Base-by-base conservation (phyloP, 2,113 vertebrate genomes). In the Sprattus sprattus region DNA sequence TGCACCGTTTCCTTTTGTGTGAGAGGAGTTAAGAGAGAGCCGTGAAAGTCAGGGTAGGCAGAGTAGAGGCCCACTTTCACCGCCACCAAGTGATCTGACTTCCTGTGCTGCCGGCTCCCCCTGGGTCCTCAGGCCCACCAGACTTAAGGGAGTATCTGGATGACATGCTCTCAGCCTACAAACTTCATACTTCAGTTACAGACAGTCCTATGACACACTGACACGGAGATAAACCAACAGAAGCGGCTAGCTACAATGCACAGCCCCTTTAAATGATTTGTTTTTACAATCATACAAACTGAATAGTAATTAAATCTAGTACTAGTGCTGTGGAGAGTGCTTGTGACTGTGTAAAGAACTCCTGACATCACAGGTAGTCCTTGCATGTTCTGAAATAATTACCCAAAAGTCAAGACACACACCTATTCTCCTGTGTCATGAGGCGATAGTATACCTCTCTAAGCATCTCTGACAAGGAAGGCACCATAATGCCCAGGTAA, bases 41-140 rank as follows among this genome's bases (percentile, higher is more conserved):
- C 28, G 15, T 78, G 28, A 39, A 44, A 39, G 10, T 78, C 25
- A 16, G 28, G 10, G 28, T 39, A 78, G 71, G 13, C 71, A 44
- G 71, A 78, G 71, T 7, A 84, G 44, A 22, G 83, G 60, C 20
- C 71, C 71, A 78, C 71, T 78, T 78, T 78, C 71, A 78, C 71
- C 32, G 3, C 71, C n/a, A 49, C 15, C 82, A 16, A 18, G 82
- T 60, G 28, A 18, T 2, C 18, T 3, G 16, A 71, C 49, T 81
- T 82, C 45, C 85, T 80, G 84, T 44, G 89, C 88, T 89, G 93
- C 90, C 90, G 81, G 90, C 46, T 86, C 89, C 91, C 86, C 46
- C 85, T 52, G 57, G 84, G 64, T 88, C 88, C 86, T 83, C 46
- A n/a, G 84, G 16, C 85, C 85, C 85, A 64, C 78, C 82, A 32